A percentile compares a stretch with the other conserved stretches of the same genome.
Evolutionary conservation across 1,140 invertebrate species (phyloP).

Genomic region (Whitmania pigra): DNA sequence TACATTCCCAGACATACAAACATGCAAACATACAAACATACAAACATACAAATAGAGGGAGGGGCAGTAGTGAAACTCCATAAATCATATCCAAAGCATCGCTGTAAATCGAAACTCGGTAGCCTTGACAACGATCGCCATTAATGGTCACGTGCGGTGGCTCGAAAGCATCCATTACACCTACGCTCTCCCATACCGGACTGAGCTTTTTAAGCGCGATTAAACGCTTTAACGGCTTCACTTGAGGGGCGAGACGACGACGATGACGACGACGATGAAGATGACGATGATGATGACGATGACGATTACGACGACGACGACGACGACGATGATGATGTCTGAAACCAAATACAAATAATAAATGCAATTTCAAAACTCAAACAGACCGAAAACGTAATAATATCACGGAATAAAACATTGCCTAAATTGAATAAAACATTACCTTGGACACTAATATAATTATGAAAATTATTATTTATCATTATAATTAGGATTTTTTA

Average conservation of each 20-base stretch:
- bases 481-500: background rate
- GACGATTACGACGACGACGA: background rate
- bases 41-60: background rate
- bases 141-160: background rate
- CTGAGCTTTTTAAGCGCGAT: background rate
- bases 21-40: conserved; percentile 10
- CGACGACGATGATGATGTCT: background rate
- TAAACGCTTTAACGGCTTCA: background rate
- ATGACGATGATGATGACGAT: conserved; percentile 14
- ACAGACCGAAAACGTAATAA: background rate
- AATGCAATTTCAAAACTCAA: too few relatives aligned
- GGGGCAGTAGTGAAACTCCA: too few relatives aligned
- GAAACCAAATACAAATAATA: too few relatives aligned
- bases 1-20: conserved; percentile 7
- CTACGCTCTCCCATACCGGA: background rate
- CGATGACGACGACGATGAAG: conserved; percentile 9
- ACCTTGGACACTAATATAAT: background rate
- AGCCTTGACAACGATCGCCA: background rate
- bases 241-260: background rate
- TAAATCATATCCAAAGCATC: too few relatives aligned
- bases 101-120: background rate
- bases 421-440: background rate
- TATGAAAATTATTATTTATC: background rate
- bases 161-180: background rate
- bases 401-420: conserved; percentile 5